These are phyloP conservation scores for Alitta virens DNA, from an alignment of 2,888 invertebrate genomes.

Conservation along the genomic window DNA sequence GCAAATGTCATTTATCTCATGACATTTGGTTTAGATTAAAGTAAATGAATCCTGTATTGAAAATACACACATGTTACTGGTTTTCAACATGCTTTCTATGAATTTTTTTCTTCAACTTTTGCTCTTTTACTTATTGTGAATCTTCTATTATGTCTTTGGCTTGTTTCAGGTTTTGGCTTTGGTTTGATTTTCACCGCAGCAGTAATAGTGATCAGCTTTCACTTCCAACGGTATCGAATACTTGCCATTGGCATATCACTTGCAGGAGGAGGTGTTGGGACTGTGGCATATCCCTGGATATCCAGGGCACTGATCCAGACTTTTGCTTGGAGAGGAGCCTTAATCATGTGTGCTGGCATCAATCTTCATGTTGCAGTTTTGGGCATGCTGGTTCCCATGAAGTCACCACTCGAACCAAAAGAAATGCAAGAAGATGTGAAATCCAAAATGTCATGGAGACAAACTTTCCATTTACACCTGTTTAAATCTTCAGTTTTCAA, in stretches of 20 bases:
- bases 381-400: background rate
- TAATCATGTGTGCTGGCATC: conserved; percentile 9
- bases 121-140: no score
- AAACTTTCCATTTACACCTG: conserved; percentile 4
- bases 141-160: no score
- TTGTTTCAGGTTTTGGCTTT: conserved; percentile 11
- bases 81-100: no score
- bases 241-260: conserved; percentile 11
- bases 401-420: background rate
- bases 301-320: background rate
- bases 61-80: no score
- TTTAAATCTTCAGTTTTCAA: background rate
- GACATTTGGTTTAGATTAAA: no score
- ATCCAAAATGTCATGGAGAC: background rate
- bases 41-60: no score
- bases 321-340: conserved; percentile 12
- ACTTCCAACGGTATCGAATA: conserved; percentile 6
- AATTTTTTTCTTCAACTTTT: no score
- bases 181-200: conserved; percentile 8
- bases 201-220: conserved; percentile 9
- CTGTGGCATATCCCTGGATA: conserved; percentile 12
- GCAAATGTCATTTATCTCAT: no score
- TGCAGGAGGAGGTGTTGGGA: conserved; percentile 7
- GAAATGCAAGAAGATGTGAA: background rate
- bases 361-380: conserved; percentile 4